Conservation (phyloP, 1,140 invertebrate genomes). For the Pseudobourletiella spinata region DNA sequence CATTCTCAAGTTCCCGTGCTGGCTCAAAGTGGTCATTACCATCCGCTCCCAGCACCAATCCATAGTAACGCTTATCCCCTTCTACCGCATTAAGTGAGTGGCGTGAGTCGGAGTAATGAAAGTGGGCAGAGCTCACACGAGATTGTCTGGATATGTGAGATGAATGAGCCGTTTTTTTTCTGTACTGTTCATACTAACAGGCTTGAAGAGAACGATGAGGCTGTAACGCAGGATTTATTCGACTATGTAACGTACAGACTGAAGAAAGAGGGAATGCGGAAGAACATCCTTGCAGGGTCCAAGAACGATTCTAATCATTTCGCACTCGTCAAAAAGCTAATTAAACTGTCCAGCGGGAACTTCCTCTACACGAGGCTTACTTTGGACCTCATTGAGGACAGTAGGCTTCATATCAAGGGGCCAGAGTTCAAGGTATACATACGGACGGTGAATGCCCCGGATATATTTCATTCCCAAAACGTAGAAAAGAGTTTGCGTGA, state of each 20-base stretch:
- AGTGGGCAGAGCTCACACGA: not conserved
- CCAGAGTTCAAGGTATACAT: constrained; percentile 71
- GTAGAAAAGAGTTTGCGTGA: no score
- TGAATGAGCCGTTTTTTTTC: not conserved
- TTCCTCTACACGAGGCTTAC: constrained; percentile 86
- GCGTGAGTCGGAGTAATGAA: not conserved
- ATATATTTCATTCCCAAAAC: not conserved
- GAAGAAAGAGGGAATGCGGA: constrained; percentile 40
- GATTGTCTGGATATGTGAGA: not conserved
- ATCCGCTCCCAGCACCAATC: constrained; percentile 74
- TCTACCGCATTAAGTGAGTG: constrained; percentile 47
- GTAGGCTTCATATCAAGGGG: constrained; percentile 81
- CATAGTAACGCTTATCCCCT: constrained; percentile 71
- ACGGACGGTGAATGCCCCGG: no score
- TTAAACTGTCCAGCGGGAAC: constrained; percentile 72
- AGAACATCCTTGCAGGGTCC: not conserved
- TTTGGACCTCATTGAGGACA: constrained; percentile 86
- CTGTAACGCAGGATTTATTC: constrained; percentile 68
- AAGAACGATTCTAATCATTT: constrained; percentile 62
- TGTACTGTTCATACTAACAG: constrained; percentile 3
- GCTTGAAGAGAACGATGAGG: constrained; percentile 47
- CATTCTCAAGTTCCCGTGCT: constrained; percentile 70
- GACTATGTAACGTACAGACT: constrained; percentile 79
- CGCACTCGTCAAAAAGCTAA: constrained; percentile 46
- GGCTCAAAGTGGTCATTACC: constrained; percentile 84